Conservation (phyloP, 1,140 invertebrate species). For the Rhagoletis pomonella region DNA sequence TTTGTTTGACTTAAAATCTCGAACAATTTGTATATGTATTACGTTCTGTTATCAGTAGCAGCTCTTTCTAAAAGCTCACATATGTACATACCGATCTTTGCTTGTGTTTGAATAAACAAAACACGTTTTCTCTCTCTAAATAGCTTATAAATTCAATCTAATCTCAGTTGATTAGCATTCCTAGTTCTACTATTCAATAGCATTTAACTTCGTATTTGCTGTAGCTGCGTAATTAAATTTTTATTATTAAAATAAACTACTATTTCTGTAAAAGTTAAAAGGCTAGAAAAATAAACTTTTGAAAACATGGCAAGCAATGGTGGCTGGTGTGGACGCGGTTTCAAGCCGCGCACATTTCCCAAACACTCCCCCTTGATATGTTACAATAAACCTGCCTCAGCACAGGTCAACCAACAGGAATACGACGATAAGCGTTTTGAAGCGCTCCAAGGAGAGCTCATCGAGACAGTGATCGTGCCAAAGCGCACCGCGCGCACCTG, state of each 20-base stretch:
- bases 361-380: slow-evolving; percentile 69
- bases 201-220: not conserved
- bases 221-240: not conserved
- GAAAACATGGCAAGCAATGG: slow-evolving; percentile 33
- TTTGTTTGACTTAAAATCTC: too few relatives aligned
- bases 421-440: slow-evolving; percentile 71
- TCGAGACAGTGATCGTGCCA: slow-evolving; percentile 69
- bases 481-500: slow-evolving; percentile 73
- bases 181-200: not conserved
- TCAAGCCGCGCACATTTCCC: slow-evolving; percentile 63
- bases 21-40: not conserved
- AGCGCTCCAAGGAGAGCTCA: slow-evolving; percentile 66
- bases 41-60: not conserved
- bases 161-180: slow-evolving; percentile 6
- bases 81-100: not conserved
- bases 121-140: not conserved
- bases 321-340: slow-evolving; percentile 56
- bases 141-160: slow-evolving; percentile 15
- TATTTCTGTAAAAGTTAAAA: not conserved
- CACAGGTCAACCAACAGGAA: slow-evolving; percentile 64
- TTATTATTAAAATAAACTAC: not conserved
- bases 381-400: slow-evolving; percentile 71
- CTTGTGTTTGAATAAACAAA: not conserved
- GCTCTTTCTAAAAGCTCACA: not conserved
- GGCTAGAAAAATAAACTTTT: not conserved